Evolutionary conservation across 2,797 vertebrate genomes (phyloP), one percentile per base, ranked within the genome.

Genomic region (Hyperoplus immaculatus): DNA sequence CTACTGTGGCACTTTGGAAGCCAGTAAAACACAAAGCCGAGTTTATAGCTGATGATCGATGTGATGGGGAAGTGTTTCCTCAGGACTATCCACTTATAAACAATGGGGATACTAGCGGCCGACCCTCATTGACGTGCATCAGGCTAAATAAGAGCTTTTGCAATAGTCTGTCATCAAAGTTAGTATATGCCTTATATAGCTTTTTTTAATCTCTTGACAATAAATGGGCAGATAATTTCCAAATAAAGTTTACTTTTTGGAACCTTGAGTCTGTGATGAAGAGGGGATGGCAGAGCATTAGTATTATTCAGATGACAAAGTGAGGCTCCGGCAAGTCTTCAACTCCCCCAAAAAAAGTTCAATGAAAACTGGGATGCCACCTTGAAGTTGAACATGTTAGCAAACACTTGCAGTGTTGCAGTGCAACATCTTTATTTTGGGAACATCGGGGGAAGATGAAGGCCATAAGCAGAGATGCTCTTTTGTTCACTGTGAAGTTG

Each of bases 61-160:
- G 53, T 57, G 51, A 70, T 69, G 54, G 16, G 67, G 18, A 81
- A 82, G 58, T 12, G 42, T 67, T 83, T 43, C 60, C 51, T 55
- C 1, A 56, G 68, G 64, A 68, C 59, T 29, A 61, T 57, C 81
- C 57, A 75, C 80, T 78, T 73, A 66, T 77, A 62, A 64, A 68
- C 41, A 50, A 16, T 0, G 43, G 9, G 43, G 29, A 29, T 72
- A 21, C 53, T 13, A 42, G 55, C 2, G 0, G 55, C 15, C 62
- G 39, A 8, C 59, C 36, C 14, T 45, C 43, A 55, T 46, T 65
- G 63, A 61, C 41, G 45, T 1, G 12, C 42, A 61, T 57, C 16
- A 69, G 38, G 58, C 29, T 64, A 39, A 45, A 77, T 39, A 14
- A 39, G 5, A 15, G 46, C 7, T 57, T 67, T 10, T 66, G 45